Conservation (phyloP, 2,888 invertebrate species). For the Campaea margaritaria region DNA sequence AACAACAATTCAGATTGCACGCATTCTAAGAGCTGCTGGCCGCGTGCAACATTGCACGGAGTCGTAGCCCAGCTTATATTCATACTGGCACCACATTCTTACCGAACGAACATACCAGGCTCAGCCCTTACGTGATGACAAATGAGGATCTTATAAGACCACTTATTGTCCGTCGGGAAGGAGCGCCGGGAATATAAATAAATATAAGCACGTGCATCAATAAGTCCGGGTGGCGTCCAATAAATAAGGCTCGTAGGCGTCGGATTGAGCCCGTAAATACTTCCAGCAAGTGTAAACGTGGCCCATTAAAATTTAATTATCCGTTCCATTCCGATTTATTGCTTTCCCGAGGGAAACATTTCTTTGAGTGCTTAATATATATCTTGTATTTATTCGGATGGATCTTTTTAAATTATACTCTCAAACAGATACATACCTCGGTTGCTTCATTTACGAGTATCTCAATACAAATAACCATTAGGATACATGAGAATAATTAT, state of each 20-base stretch:
- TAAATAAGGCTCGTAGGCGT: slow-evolving; percentile 67
- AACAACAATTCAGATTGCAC: slow-evolving; percentile 54
- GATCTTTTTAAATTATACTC: slow-evolving; percentile 18
- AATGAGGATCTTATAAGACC: slow-evolving; percentile 39
- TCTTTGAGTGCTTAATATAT: slow-evolving; percentile 33
- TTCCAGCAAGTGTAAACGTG: slow-evolving; percentile 58
- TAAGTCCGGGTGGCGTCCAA: slow-evolving; percentile 47
- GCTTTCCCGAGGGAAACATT: slow-evolving; percentile 62
- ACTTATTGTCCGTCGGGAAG: slow-evolving; percentile 29
- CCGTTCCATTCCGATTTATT: slow-evolving; percentile 69
- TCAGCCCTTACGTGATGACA: slow-evolving; percentile 36
- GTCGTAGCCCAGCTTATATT: background rate
- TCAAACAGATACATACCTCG: slow-evolving; percentile 8
- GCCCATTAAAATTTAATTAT: slow-evolving; percentile 74
- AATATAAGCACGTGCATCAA: slow-evolving; percentile 40
- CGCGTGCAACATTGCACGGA: background rate
- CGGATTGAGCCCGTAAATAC: slow-evolving; percentile 65
- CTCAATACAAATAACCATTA: background rate
- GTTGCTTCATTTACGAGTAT: slow-evolving; percentile 1
- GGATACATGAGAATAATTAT: background rate
- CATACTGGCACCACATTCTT: slow-evolving; percentile 11
- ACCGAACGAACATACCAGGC: slow-evolving; percentile 24
- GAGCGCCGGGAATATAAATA: slow-evolving; percentile 36
- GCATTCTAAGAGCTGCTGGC: slow-evolving; percentile 31
- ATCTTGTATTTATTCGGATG: slow-evolving; percentile 21